These are phyloP conservation scores for Allobates femoralis DNA, from an alignment of 2,797 vertebrate genomes.

Conservation along the genomic window DNA sequence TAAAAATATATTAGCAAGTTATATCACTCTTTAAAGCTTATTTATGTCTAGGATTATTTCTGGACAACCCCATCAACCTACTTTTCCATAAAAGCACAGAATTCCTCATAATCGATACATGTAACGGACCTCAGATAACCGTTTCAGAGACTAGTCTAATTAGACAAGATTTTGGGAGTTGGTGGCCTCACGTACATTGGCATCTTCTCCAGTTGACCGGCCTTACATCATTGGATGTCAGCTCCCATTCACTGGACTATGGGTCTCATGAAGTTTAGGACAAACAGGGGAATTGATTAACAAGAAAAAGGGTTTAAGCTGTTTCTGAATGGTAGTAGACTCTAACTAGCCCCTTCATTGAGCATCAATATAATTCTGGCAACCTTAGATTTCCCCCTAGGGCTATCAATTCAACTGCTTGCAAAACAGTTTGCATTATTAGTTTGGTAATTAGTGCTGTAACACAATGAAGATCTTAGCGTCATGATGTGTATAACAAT, in stretches of 20 bases:
- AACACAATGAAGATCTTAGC: slow-evolving; percentile 62
- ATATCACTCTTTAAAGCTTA: no score
- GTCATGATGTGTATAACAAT: slow-evolving; percentile 56
- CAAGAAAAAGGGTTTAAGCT: slow-evolving; percentile 47
- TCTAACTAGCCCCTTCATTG: slow-evolving; percentile 42
- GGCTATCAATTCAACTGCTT: slow-evolving; percentile 58
- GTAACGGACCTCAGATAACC: neutral
- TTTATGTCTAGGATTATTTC: neutral
- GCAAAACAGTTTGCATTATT: slow-evolving; percentile 63
- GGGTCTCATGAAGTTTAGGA: neutral
- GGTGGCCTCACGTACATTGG: neutral
- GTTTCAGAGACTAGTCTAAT: neutral
- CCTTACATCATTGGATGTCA: neutral
- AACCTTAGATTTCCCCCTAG: slow-evolving; percentile 51
- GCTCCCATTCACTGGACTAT: slow-evolving; percentile 16
- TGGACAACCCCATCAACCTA: neutral
- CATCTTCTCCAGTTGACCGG: neutral
- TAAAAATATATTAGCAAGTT: no score
- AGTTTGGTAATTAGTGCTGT: slow-evolving; percentile 60
- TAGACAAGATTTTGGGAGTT: neutral
- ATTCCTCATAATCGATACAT: neutral
- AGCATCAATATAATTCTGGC: slow-evolving; percentile 55
- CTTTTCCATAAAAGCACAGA: neutral
- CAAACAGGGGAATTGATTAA: slow-evolving; percentile 32
- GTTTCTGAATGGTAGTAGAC: slow-evolving; percentile 41